Conservation (phyloP, 2,113 vertebrate species). For the Pelodiscus sinensis region DNA sequence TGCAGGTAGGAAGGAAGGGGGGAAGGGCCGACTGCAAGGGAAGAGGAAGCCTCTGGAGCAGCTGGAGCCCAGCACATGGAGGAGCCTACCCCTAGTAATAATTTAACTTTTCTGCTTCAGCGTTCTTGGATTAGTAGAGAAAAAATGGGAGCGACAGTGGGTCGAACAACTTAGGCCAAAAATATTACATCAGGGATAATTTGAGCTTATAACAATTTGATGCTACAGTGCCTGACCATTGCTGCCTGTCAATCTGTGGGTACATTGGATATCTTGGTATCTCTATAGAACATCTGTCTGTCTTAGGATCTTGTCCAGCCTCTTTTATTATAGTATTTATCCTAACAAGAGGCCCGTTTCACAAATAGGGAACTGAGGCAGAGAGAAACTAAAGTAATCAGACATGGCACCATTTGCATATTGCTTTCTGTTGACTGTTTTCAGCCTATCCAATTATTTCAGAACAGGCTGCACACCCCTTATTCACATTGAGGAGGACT, state of each 20-base stretch:
- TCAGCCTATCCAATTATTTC: neutral
- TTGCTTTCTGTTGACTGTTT: too few relatives aligned
- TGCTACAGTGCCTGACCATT: neutral
- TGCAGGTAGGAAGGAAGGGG: too few relatives aligned
- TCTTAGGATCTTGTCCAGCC: too few relatives aligned
- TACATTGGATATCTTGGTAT: neutral
- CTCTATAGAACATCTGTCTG: neutral
- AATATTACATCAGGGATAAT: neutral
- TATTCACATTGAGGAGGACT: neutral
- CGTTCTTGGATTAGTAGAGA: neutral
- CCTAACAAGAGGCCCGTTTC: too few relatives aligned
- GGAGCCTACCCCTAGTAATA: neutral
- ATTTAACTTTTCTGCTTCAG: neutral
- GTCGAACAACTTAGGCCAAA: fast-evolving
- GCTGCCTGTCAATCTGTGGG: neutral
- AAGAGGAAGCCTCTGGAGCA: too few relatives aligned
- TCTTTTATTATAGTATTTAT: too few relatives aligned
- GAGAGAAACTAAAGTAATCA: too few relatives aligned
- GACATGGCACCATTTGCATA: too few relatives aligned
- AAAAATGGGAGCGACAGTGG: neutral
- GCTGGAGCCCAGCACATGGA: too few relatives aligned
- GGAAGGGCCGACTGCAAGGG: too few relatives aligned
- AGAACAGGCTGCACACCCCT: neutral
- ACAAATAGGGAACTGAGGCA: too few relatives aligned
- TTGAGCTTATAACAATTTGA: neutral